Conservation (phyloP, 2,797 vertebrate genomes). For the Coilia nasus region DNA sequence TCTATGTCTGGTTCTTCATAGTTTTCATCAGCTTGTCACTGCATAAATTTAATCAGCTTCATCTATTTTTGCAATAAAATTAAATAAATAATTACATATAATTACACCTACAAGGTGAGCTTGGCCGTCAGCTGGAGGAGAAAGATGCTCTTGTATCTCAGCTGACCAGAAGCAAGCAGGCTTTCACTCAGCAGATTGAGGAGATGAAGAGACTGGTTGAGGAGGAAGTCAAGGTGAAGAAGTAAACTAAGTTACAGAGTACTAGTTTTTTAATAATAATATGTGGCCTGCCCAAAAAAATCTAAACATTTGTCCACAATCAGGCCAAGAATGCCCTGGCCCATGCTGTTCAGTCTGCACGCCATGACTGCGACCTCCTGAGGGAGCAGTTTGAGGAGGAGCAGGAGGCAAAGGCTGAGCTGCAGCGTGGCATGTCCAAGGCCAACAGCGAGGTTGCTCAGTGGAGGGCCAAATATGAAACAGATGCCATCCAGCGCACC, state of each 20-base stretch:
- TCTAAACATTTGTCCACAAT: no score
- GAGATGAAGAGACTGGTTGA: conserved; percentile 86
- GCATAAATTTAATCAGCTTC: no score
- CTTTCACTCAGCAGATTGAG: conserved; percentile 87
- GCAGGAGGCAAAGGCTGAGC: conserved; percentile 76
- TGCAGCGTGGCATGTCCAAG: conserved; percentile 77
- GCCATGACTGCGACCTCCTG: conserved; percentile 84
- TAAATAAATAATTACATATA: no score
- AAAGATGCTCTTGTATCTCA: conserved; percentile 85
- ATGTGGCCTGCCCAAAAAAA: no score
- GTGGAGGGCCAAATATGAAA: conserved; percentile 81
- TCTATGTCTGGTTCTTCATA: no score
- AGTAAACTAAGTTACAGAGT: neutral
- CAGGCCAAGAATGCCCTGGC: conserved; percentile 87
- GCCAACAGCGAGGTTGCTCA: conserved; percentile 80
- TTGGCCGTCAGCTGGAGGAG: conserved; percentile 83
- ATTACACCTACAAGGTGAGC: conserved; percentile 72
- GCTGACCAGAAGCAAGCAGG: conserved; percentile 86
- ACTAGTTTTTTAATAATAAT: no score
- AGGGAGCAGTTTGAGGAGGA: conserved; percentile 84
- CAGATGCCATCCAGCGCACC: conserved; percentile 79
- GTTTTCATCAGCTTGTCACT: no score
- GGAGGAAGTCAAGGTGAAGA: conserved; percentile 68
- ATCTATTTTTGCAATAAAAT: no score
- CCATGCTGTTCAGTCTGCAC: conserved; percentile 80